Conservation (phyloP, 2,888 invertebrate species). For the Pollenia labialis region DNA sequence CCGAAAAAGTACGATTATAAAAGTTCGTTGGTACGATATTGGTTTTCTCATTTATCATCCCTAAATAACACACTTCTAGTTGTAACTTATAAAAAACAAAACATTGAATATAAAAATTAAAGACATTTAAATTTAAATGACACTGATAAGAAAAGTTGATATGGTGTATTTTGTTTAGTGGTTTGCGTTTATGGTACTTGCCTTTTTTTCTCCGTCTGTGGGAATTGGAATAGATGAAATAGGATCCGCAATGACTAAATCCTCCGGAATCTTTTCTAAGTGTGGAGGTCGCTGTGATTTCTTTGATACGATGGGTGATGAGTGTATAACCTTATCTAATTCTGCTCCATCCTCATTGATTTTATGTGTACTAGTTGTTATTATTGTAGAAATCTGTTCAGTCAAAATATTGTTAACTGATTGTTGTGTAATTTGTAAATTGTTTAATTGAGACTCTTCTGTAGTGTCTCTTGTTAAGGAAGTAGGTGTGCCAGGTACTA, state of each 20-base stretch:
- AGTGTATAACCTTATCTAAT: slow-evolving; percentile 33
- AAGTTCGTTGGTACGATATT: no score
- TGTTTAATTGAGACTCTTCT: slow-evolving; percentile 82
- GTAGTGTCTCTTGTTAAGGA: slow-evolving; percentile 83
- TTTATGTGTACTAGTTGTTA: slow-evolving; percentile 52
- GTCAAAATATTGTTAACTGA: slow-evolving; percentile 69
- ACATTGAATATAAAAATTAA: no score
- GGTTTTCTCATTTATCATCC: no score
- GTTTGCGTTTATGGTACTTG: slow-evolving; percentile 58
- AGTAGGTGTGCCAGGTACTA: slow-evolving; percentile 84
- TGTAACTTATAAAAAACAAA: no score
- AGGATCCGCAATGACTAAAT: slow-evolving; percentile 54
- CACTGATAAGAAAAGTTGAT: no score
- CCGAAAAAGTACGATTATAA: no score
- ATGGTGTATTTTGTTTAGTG: no score
- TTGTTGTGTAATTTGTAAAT: slow-evolving; percentile 77
- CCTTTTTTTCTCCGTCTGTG: slow-evolving; percentile 82
- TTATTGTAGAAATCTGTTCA: slow-evolving; percentile 60
- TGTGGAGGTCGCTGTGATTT: slow-evolving; percentile 63
- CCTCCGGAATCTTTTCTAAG: slow-evolving; percentile 73
- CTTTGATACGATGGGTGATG: slow-evolving; percentile 43
- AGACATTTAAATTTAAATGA: no score
- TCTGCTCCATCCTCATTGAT: slow-evolving; percentile 55
- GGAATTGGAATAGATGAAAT: slow-evolving; percentile 48
- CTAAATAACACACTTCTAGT: no score